Evolutionary conservation across 2,113 vertebrate species (phyloP).

Genomic region (Ictidomys tridecemlineatus): DNA sequence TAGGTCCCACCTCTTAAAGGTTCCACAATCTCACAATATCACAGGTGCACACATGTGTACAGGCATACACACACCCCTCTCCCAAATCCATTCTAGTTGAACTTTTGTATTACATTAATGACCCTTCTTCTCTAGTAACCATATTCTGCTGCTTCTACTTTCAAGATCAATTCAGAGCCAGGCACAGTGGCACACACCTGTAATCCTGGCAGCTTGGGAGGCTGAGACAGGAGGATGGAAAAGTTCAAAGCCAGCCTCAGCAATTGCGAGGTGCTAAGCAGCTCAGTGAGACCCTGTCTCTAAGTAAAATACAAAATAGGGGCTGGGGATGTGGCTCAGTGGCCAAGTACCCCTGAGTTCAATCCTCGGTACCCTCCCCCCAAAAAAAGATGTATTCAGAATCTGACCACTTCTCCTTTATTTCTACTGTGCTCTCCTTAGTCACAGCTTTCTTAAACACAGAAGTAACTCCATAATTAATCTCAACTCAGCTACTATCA

Average conservation of each 20-base stretch:
- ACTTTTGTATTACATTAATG: background rate
- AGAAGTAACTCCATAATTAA: background rate
- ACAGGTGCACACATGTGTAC: background rate
- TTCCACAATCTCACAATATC: too few species aligned
- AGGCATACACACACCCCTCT: background rate
- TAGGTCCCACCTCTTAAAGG: background rate
- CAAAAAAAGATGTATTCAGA: background rate
- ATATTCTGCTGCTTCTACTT: background rate
- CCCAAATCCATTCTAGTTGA: background rate
- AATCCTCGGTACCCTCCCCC: too few species aligned
- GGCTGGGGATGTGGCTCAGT: too few species aligned
- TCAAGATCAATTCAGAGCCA: background rate
- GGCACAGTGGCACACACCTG: too few species aligned
- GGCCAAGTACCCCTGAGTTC: too few species aligned
- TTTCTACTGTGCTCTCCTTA: background rate
- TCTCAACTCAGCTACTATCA: background rate
- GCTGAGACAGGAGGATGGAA: too few species aligned
- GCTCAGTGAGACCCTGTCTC: too few species aligned
- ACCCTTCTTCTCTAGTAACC: background rate
- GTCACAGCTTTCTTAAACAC: background rate
- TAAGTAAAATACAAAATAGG: too few species aligned
- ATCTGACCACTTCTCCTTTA: background rate
- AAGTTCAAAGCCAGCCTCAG: too few species aligned
- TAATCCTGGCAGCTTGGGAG: too few species aligned
- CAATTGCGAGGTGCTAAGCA: too few species aligned